Base-by-base conservation (phyloP, 2,797 vertebrate genomes). In the Gymnothorax javanicus region DNA sequence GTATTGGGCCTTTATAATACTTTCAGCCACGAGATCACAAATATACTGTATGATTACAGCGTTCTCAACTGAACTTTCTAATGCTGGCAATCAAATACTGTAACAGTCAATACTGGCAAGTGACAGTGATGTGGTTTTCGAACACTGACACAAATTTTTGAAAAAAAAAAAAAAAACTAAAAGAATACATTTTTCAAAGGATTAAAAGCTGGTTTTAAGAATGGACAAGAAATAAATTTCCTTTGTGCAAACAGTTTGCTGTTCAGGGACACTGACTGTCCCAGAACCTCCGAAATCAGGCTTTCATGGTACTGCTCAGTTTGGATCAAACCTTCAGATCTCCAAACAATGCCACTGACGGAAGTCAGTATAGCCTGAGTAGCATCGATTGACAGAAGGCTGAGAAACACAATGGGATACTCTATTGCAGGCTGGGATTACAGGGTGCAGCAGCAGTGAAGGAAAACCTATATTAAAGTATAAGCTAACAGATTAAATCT, bases 381-480 rank as follows among this genome's bases (percentile, higher is more conserved):
- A 52, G 15, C 75, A 17, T 54, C 50, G n/a, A 56, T 81, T 17
- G n/a, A 81, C 77, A 56, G 77, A 52, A 54, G 54, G 15, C 77
- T 56, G 50, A 23, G 77, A 81, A 81, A 81, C 77, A 54, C 60
- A 64, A 27, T n/a, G 82, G 82, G 64, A 71, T 87, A 87, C 83
- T 71, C 82, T 87, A 67, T n/a, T 27, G 52, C 52, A 75, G 60
- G 83, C 86, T 89, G 25, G 86, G 56, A 50, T 89, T 89, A 82
- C 88, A 75, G 59, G 69, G 85, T 75, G 90, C 87, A 84, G 71
- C 90, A 89, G 86, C 27, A 89, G 88, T 89, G 86, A 89, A 69
- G 90, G 89, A 59, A 86, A 84, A n/a, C 79, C 87, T 91, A 89
- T 93, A 91, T 92, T 92, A 92, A 93, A 50, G 83, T 93, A 92